Conservation (phyloP, 1,140 invertebrate genomes). For the Cardiocondyla obscurior region DNA sequence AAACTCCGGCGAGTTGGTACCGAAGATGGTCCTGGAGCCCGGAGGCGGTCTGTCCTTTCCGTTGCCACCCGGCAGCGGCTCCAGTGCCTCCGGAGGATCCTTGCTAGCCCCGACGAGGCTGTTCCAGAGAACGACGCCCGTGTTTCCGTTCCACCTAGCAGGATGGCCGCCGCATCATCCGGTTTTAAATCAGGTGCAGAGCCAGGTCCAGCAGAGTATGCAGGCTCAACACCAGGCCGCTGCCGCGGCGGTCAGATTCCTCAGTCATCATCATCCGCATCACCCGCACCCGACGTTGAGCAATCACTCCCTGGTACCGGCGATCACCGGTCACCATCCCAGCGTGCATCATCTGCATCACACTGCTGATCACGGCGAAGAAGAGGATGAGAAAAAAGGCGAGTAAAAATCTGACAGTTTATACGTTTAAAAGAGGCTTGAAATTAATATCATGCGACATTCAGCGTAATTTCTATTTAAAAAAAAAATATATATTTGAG, state of each 20-base stretch:
- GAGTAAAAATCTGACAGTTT: conserved; percentile 23
- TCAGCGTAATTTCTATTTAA: neutral
- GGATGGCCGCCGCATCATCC: conserved; percentile 83
- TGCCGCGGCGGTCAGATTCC: conserved; percentile 78
- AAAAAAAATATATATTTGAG: neutral
- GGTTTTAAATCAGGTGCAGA: conserved; percentile 81
- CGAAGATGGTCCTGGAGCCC: conserved; percentile 83
- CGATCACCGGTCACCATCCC: conserved; percentile 78
- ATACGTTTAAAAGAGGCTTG: neutral
- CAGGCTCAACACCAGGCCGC: conserved; percentile 80
- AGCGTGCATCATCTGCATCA: conserved; percentile 81
- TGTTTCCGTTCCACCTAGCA: conserved; percentile 82
- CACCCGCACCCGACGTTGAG: conserved; percentile 79
- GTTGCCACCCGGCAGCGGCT: conserved; percentile 81
- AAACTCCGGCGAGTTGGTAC: conserved; percentile 79
- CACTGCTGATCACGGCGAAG: conserved; percentile 77
- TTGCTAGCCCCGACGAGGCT: conserved; percentile 79
- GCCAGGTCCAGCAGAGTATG: conserved; percentile 81
- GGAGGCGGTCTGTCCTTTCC: conserved; percentile 83
- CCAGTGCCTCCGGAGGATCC: conserved; percentile 76
- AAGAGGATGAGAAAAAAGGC: conserved; percentile 84
- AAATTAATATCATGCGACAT: neutral
- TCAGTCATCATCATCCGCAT: conserved; percentile 82
- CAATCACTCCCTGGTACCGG: conserved; percentile 80
- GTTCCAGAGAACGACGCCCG: conserved; percentile 81